These are phyloP conservation scores for Andrena flavipes DNA, from an alignment of 2,888 invertebrate genomes.

Conservation along the genomic window DNA sequence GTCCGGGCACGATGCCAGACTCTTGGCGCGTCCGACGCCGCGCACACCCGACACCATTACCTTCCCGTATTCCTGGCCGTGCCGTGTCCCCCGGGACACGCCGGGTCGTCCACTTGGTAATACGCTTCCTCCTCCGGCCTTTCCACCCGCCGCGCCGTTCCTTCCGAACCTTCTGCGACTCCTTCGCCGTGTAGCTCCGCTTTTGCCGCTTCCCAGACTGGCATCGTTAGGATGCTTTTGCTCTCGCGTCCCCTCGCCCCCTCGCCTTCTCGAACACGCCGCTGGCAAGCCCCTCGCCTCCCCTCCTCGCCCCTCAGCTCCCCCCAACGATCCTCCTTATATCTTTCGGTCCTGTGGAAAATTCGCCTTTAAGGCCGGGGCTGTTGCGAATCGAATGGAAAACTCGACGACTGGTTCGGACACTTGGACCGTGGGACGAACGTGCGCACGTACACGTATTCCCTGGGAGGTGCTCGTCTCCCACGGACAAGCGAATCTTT, in stretches of 20 bases:
- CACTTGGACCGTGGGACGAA: constrained; percentile 9
- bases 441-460: constrained; percentile 5
- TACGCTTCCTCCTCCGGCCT: constrained; percentile 76
- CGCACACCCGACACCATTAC: constrained; percentile 82
- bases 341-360: constrained; percentile 49
- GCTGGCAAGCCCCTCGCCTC: neutral
- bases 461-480: constrained; percentile 4
- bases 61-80: constrained; percentile 79
- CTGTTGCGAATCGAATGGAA: constrained; percentile 60
- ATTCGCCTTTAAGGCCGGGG: constrained; percentile 46
- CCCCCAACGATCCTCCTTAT: constrained; percentile 30
- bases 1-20: constrained; percentile 83
- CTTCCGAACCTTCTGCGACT: constrained; percentile 47
- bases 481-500: constrained; percentile 39
- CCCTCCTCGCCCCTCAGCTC: neutral
- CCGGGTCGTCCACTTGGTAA: constrained; percentile 82
- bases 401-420: constrained; percentile 57
- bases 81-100: constrained; percentile 73
- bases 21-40: constrained; percentile 75
- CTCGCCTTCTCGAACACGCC: constrained; percentile 26
- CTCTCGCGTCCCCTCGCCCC: constrained; percentile 55
- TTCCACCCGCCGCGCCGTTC: constrained; percentile 45
- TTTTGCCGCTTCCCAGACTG: constrained; percentile 63
- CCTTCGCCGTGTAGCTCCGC: constrained; percentile 52
- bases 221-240: constrained; percentile 81